These are phyloP conservation scores for Chinchilla lanigera DNA, from an alignment of 2,113 vertebrate genomes.

Conservation along the genomic window DNA sequence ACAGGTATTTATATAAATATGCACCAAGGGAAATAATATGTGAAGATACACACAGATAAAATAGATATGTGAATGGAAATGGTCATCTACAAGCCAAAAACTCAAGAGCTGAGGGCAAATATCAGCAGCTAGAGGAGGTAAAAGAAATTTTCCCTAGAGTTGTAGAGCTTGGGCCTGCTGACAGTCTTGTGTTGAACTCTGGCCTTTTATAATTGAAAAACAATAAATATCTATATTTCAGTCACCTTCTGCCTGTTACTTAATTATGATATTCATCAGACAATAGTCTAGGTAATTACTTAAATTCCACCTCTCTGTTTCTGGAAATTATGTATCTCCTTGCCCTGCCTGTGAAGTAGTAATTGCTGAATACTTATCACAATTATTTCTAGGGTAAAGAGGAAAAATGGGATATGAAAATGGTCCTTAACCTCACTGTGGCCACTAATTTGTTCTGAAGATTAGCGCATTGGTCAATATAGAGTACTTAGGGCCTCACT, in stretches of 20 bases:
- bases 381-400: not conserved
- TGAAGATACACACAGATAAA: not conserved
- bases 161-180: rapidly evolving
- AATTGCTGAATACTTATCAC: not conserved
- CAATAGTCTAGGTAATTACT: not conserved
- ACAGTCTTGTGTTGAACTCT: not conserved
- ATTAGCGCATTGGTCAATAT: not conserved
- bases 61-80: not conserved
- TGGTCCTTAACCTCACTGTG: not conserved
- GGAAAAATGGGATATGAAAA: not conserved
- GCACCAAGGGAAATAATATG: not conserved
- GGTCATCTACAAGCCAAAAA: not conserved
- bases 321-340: not conserved
- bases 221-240: not conserved
- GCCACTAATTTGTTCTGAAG: not conserved
- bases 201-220: not conserved
- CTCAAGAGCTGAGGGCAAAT: not conserved
- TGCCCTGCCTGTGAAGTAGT: not conserved
- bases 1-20: not conserved
- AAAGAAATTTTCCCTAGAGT: not conserved
- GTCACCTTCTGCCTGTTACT: not conserved
- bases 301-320: not conserved
- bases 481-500: not conserved
- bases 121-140: not conserved
- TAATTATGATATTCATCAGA: not conserved